phyloP scores from a whole-genome alignment of 2,113 vertebrate genomes.

The Naja naja region DNA sequence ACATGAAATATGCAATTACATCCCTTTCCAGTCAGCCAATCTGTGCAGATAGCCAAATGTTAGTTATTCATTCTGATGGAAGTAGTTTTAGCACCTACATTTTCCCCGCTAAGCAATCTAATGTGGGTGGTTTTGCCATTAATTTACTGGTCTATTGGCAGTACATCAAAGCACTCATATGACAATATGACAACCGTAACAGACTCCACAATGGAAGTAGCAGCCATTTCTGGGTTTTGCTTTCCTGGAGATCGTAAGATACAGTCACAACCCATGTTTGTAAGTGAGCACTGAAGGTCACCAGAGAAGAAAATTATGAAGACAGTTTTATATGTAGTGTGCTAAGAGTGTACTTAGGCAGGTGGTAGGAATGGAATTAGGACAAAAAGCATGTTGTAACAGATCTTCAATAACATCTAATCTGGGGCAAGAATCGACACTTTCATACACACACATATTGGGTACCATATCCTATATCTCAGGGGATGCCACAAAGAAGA shows the following conservation, averaged over 20 bases:
- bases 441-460: background rate
- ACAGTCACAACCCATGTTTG: background rate
- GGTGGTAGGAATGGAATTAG: background rate
- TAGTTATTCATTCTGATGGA: background rate
- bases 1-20: background rate
- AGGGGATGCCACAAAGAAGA: background rate
- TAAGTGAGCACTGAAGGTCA: background rate
- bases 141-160: background rate
- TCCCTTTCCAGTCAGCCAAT: background rate
- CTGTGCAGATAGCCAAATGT: background rate
- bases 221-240: background rate
- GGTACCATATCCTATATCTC: background rate
- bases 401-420: background rate
- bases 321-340: background rate
- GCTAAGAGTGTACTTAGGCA: background rate
- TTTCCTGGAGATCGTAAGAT: background rate
- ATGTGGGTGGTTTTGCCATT: background rate
- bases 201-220: background rate
- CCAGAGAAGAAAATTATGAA: background rate
- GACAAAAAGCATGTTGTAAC: background rate
- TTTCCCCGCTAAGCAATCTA: background rate
- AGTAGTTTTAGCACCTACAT: background rate
- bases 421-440: background rate
- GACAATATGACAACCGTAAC: background rate
- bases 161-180: background rate